Percentiles rank a stretch among this genome's conserved stretches.
These are phyloP conservation scores for Pachyuromys duprasi DNA, from an alignment of 2,797 vertebrate genomes.

Conservation along the genomic window DNA sequence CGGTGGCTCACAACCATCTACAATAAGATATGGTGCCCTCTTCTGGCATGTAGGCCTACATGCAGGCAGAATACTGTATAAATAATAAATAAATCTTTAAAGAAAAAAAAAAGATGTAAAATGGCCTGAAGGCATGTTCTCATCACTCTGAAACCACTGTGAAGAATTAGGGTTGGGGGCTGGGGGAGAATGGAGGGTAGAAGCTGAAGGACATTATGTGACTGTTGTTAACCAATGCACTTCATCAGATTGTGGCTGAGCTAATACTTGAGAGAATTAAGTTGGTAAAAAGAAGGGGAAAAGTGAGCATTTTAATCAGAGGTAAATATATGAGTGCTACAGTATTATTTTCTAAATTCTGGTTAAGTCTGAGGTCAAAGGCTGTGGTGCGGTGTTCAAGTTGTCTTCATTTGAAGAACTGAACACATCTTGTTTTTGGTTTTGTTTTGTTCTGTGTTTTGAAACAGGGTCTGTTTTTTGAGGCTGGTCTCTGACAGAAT, in stretches of 20 bases:
- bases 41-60: too few species aligned
- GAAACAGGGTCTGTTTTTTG: background rate
- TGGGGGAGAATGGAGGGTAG: too few species aligned
- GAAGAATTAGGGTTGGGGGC: background rate
- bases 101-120: too few species aligned
- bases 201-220: background rate
- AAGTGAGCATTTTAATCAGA: background rate
- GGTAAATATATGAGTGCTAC: background rate
- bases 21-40: too few species aligned
- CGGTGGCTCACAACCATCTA: too few species aligned
- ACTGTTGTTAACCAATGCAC: background rate
- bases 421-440: background rate
- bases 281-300: conserved; percentile 40
- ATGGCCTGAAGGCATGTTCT: background rate
- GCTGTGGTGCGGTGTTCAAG: conserved; percentile 13
- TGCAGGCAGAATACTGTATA: too few species aligned
- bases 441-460: background rate
- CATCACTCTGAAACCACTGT: background rate
- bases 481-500: background rate
- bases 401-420: background rate
- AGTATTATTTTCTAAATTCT: conserved; percentile 17
- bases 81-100: too few species aligned
- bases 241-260: background rate
- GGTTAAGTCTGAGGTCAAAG: background rate
- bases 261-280: background rate